Evolutionary conservation across 2,888 invertebrate species (phyloP), one percentile per base, ranked within the genome.

Genomic region (Brachypterus glaber): DNA sequence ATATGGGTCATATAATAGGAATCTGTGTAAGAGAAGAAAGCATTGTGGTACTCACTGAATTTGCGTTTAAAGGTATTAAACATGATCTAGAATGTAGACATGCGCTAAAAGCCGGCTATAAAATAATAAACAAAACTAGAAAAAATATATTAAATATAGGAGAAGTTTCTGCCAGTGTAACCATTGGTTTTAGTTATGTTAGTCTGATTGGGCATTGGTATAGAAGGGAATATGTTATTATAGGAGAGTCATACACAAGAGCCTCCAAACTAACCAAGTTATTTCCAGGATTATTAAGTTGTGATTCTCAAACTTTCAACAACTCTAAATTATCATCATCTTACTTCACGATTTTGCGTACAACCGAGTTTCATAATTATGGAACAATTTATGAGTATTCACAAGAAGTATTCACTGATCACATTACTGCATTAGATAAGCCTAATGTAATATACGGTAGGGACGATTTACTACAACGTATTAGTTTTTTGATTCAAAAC

Each of bases 321-420:
- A 27, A 27, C 27, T 27, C 27, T 4, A 27, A 27, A 13, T 13
- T 27, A 11, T 27, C 27, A 4, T 27, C 27, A 9, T 27, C 27
- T 5, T 27, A 27, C 27, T 27, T 27, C 12, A 9, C 12, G 4
- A 27, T 11, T 27, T 11, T 27, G 12, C 8, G 8, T 4, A 9
- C 7, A 27, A 27, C 7, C 27, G 11, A 5, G 12, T 5, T 5
- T 4, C 8, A 5, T 9, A 9, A 4, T 5, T 5, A 11, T 4
- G 8, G 12, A 27, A 11, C 12, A 9, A 11, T 4, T 11, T 27
- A 11, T 27, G 12, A 13, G 5, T 27, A 27, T 13, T 9, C 4
- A 4, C 11, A 27, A 27, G 12, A 27, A 5, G 5, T 5, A 4
- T n/a, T n/a, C n/a, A n/a, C n/a, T n/a, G n/a, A n/a, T n/a, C n/a